phyloP scores from a whole-genome alignment of 2,888 invertebrate genomes.

The Thereva nobilitata region DNA sequence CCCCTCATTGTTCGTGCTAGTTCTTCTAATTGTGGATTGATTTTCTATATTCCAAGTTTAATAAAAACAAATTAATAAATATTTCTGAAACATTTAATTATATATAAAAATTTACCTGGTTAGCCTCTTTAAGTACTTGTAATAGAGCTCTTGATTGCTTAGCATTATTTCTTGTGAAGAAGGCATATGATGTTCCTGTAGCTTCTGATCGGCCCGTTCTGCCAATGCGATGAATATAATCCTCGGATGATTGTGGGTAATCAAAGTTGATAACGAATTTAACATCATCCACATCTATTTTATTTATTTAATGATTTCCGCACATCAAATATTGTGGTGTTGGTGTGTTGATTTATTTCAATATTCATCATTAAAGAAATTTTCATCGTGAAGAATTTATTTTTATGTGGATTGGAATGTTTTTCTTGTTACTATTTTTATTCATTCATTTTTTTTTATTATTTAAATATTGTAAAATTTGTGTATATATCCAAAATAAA shows the following conservation, averaged over 20 bases:
- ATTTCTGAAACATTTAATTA: too few species aligned
- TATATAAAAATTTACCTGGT: slow-evolving; percentile 66
- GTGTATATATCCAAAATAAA: too few species aligned
- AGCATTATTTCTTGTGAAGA: slow-evolving; percentile 87
- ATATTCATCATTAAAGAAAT: too few species aligned
- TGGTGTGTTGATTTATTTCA: not conserved
- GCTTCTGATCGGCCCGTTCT: slow-evolving; percentile 86
- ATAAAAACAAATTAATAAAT: too few species aligned
- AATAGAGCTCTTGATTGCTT: slow-evolving; percentile 88
- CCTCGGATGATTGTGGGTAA: slow-evolving; percentile 93
- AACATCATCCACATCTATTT: slow-evolving; percentile 93
- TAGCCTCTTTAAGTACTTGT: slow-evolving; percentile 86
- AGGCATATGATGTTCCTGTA: slow-evolving; percentile 91
- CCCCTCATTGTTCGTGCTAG: slow-evolving; percentile 65
- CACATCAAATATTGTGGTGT: not conserved
- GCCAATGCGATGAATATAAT: slow-evolving; percentile 94
- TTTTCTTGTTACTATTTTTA: too few species aligned
- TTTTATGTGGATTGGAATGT: too few species aligned
- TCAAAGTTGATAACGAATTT: slow-evolving; percentile 96
- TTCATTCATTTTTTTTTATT: too few species aligned
- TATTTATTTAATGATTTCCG: not conserved
- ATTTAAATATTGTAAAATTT: too few species aligned
- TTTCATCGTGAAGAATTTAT: too few species aligned
- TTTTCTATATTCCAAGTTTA: slow-evolving; percentile 48
- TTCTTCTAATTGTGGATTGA: slow-evolving; percentile 83